These are phyloP conservation scores for Netelia inedita DNA, from an alignment of 2,888 invertebrate species.

Conservation along the genomic window DNA sequence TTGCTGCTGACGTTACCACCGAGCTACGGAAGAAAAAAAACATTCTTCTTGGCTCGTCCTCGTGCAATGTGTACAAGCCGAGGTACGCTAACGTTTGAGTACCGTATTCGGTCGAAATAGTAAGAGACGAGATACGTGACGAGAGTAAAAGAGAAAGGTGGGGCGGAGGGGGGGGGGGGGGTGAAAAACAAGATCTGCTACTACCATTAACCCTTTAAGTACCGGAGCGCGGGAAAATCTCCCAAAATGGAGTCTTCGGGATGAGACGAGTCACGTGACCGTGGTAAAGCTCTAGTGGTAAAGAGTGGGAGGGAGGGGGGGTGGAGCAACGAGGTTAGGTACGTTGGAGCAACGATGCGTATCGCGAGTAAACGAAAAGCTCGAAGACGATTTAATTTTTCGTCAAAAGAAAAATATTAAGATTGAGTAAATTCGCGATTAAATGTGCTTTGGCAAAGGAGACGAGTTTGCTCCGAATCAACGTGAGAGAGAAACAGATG, in stretches of 20 bases:
- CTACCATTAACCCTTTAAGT: too few relatives aligned
- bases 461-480: slow-evolving; percentile 43
- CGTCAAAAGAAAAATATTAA: too few relatives aligned
- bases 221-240: slow-evolving; percentile 3
- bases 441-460: slow-evolving; percentile 39
- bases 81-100: neutral
- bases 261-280: neutral
- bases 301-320: slow-evolving; percentile 5
- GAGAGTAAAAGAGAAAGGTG: neutral
- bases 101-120: slow-evolving; percentile 4
- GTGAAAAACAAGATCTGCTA: neutral
- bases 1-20: neutral
- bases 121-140: neutral
- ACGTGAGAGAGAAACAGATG: slow-evolving; percentile 11
- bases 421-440: neutral
- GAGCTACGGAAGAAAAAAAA: neutral
- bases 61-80: neutral
- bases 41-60: neutral
- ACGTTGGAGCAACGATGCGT: slow-evolving; percentile 4
- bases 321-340: slow-evolving; percentile 47
- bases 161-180: too few relatives aligned
- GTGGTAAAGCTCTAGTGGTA: slow-evolving; percentile 12
- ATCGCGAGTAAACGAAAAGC: too few relatives aligned
- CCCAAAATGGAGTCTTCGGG: neutral
- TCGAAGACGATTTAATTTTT: too few relatives aligned